These are phyloP conservation scores for Pangasianodon gigas DNA, from an alignment of 2,113 vertebrate species.

Conservation along the genomic window DNA sequence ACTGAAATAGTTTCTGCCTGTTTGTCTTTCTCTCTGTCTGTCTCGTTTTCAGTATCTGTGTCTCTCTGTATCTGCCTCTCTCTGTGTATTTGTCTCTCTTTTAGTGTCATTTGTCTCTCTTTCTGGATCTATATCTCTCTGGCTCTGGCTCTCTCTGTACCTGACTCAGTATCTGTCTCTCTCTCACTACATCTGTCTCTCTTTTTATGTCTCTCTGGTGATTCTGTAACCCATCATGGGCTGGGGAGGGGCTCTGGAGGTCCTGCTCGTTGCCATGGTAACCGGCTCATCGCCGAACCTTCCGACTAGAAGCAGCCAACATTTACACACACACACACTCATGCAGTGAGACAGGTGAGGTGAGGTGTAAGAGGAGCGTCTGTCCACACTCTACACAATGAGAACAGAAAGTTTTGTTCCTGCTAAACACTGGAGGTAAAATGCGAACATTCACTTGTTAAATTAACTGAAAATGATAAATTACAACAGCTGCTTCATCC, in stretches of 20 bases:
- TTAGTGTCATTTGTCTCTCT: background rate
- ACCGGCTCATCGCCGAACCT: conserved; percentile 13
- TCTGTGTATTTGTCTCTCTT: background rate
- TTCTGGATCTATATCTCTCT: background rate
- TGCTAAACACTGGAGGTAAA: background rate
- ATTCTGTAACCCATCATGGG: background rate
- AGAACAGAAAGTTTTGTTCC: background rate
- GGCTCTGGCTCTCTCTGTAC: background rate
- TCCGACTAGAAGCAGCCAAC: conserved; percentile 8
- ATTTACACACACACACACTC: background rate
- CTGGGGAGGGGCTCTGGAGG: background rate
- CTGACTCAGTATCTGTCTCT: background rate
- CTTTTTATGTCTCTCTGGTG: background rate
- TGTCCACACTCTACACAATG: background rate
- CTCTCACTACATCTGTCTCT: background rate
- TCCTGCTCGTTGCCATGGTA: conserved; percentile 30
- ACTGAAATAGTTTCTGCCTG: background rate
- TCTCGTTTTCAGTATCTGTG: background rate
- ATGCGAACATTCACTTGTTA: background rate
- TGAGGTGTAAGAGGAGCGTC: conserved; percentile 29
- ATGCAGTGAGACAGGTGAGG: conserved; percentile 7
- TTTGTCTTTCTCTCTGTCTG: background rate
- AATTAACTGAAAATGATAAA: conserved; percentile 23
- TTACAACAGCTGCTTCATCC: background rate
- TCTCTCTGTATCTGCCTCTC: background rate